These are phyloP conservation scores for Saccopteryx bilineata DNA, from an alignment of 2,113 vertebrate genomes.

Conservation along the genomic window DNA sequence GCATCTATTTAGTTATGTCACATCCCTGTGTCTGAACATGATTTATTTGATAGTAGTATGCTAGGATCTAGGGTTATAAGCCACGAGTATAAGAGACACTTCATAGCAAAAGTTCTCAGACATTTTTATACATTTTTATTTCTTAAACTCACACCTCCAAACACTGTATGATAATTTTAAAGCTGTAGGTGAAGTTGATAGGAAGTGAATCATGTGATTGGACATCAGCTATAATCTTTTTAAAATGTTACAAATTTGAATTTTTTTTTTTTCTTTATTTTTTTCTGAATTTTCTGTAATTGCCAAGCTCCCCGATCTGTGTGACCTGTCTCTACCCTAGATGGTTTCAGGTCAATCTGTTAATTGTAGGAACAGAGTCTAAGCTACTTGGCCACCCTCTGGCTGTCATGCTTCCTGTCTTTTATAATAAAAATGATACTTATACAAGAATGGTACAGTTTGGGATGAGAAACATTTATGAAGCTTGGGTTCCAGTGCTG, in stretches of 20 bases:
- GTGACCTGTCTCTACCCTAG: not conserved
- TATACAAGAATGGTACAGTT: not conserved
- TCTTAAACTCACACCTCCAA: not conserved
- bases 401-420: not conserved
- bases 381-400: not conserved
- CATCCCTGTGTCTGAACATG: not conserved
- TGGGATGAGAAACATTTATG: slow-evolving; percentile 30
- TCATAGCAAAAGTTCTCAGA: not conserved
- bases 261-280: not conserved
- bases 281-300: slow-evolving; percentile 25
- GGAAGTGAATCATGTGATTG: not conserved
- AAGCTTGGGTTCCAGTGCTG: not conserved
- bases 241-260: not conserved
- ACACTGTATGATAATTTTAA: not conserved
- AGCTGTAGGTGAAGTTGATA: not conserved
- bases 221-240: not conserved
- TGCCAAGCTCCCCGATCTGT: not conserved
- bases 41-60: not conserved
- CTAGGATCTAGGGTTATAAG: not conserved
- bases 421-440: slow-evolving; percentile 21
- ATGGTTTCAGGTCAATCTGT: not conserved
- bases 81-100: not conserved
- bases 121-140: not conserved
- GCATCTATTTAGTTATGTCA: not conserved
- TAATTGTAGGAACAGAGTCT: not conserved